Conservation (phyloP, 2,113 vertebrate species). For the Tetrao urogallus region DNA sequence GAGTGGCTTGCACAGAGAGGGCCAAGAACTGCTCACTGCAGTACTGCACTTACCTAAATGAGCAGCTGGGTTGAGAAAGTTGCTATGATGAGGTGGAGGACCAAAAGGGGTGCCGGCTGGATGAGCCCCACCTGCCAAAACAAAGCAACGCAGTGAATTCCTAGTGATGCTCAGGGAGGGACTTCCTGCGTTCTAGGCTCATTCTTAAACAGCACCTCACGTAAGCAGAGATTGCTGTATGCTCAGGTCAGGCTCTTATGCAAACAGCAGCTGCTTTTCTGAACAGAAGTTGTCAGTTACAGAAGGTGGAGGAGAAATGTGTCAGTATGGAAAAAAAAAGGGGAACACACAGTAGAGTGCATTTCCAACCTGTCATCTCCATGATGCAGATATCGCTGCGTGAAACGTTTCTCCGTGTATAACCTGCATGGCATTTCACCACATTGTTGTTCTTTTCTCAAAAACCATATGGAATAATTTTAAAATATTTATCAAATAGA, state of each 20-base stretch:
- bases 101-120: slow-evolving; percentile 89
- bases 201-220: background rate
- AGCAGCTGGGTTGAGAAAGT: slow-evolving; percentile 91
- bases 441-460: background rate
- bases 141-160: slow-evolving; percentile 38
- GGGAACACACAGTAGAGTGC: background rate
- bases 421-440: background rate
- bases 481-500: slow-evolving; percentile 1
- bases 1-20: background rate
- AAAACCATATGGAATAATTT: background rate
- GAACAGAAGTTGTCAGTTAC: background rate
- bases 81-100: slow-evolving; percentile 92
- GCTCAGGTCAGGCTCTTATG: background rate
- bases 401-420: background rate
- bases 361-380: background rate
- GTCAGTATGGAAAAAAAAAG: background rate
- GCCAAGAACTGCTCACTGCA: background rate
- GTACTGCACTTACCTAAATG: slow-evolving; percentile 86
- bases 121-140: slow-evolving; percentile 86
- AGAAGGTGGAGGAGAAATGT: background rate
- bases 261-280: background rate
- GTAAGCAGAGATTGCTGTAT: background rate
- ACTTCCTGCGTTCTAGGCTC: background rate
- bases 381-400: background rate
- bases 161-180: background rate